These are phyloP conservation scores for Ginglymostoma cirratum DNA, from an alignment of 2,113 vertebrate genomes.

Conservation along the genomic window DNA sequence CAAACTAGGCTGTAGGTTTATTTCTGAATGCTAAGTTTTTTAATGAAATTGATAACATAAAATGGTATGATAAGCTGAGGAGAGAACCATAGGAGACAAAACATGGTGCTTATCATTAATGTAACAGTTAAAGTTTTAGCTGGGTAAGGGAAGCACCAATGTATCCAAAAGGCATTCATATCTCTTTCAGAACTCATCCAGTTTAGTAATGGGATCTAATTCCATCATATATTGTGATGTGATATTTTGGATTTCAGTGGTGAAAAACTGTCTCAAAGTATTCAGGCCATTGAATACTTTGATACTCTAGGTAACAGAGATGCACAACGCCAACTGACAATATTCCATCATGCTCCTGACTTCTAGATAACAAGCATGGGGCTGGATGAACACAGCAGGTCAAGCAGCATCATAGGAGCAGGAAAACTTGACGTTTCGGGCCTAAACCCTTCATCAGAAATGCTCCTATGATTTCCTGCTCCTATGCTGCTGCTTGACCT, in stretches of 20 bases:
- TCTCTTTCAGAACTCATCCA: neutral
- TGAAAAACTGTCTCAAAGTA: neutral
- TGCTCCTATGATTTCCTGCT: too few relatives aligned
- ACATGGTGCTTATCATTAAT: neutral
- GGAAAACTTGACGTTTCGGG: too few relatives aligned
- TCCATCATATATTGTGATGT: neutral
- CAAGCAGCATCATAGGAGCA: too few relatives aligned
- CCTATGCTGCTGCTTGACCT: too few relatives aligned
- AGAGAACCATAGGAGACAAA: neutral
- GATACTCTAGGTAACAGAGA: neutral
- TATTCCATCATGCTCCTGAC: neutral
- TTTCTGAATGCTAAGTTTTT: neutral
- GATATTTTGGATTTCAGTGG: neutral
- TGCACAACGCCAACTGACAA: neutral
- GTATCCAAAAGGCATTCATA: neutral
- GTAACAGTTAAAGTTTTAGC: neutral
- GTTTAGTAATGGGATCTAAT: neutral
- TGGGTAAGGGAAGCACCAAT: neutral
- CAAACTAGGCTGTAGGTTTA: neutral
- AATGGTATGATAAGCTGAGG: neutral
- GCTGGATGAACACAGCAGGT: too few relatives aligned
- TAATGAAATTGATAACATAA: neutral
- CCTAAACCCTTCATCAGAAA: too few relatives aligned
- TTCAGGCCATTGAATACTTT: neutral
- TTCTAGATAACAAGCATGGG: too few relatives aligned